These are phyloP conservation scores for Apis dorsata DNA, from an alignment of 1,140 invertebrate species.

Conservation along the genomic window DNA sequence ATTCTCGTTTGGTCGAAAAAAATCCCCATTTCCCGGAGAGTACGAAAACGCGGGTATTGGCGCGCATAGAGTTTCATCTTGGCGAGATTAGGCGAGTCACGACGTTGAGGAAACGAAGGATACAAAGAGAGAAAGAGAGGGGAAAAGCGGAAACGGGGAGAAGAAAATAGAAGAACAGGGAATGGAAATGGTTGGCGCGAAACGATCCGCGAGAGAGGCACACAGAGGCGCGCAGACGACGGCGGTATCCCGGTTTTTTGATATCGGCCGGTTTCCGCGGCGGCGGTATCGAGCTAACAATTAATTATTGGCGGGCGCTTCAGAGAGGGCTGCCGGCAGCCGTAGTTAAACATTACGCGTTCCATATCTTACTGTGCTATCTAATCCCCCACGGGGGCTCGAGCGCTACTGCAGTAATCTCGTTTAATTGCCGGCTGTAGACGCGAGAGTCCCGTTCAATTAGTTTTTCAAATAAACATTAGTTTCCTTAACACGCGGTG, in stretches of 20 bases:
- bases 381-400: constrained; percentile 77
- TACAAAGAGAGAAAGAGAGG: constrained; percentile 16
- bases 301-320: constrained; percentile 77
- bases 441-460: constrained; percentile 80
- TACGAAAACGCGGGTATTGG: too few species aligned
- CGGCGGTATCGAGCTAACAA: constrained; percentile 74
- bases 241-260: constrained; percentile 59
- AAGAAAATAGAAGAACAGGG: not conserved
- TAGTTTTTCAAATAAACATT: constrained; percentile 82
- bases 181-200: too few species aligned
- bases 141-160: constrained; percentile 8
- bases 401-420: constrained; percentile 78
- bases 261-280: constrained; percentile 64
- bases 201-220: too few species aligned
- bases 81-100: constrained; percentile 48
- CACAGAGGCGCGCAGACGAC: too few species aligned
- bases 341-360: constrained; percentile 80
- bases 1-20: too few species aligned
- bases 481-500: constrained; percentile 80
- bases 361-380: constrained; percentile 80
- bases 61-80: constrained; percentile 46
- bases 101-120: constrained; percentile 51
- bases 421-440: constrained; percentile 80
- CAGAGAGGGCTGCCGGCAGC: constrained; percentile 68
- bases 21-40: too few species aligned